Percentiles rank a stretch among this genome's conserved stretches.
Evolutionary conservation across 2,797 vertebrate genomes (phyloP).

Genomic region (Danio aesculapii): DNA sequence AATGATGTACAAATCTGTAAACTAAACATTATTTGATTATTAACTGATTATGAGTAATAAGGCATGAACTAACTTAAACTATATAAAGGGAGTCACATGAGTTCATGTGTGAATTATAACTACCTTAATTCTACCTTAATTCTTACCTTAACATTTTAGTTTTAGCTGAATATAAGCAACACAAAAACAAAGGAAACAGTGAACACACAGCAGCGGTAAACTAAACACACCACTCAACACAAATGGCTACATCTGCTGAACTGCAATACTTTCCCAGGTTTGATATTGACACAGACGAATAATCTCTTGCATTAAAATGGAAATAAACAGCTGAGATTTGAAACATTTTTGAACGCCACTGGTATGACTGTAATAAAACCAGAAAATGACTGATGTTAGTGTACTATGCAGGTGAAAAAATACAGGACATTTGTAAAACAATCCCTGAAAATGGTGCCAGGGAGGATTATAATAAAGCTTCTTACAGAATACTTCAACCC

Average conservation of each 20-base stretch:
- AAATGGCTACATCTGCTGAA: not conserved
- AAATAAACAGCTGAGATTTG: not conserved
- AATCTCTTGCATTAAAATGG: not conserved
- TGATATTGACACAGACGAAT: not conserved
- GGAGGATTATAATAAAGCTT: not conserved
- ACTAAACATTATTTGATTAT: no score
- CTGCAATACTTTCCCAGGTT: not conserved
- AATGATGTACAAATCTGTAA: no score
- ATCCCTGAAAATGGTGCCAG: not conserved
- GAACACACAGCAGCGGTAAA: no score
- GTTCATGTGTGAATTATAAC: no score
- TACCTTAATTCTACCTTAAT: no score
- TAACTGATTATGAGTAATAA: no score
- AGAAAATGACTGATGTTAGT: not conserved
- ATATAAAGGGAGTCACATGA: no score
- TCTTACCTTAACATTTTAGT: no score
- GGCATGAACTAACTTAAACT: no score
- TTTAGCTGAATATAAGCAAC: no score
- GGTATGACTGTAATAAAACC: not conserved
- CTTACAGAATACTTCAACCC: not conserved
- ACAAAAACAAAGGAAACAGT: no score
- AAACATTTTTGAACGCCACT: not conserved
- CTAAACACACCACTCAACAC: no score
- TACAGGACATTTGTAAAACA: not conserved
- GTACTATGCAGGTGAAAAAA: not conserved